Percentiles rank a stretch among this genome's conserved stretches.
These are phyloP conservation scores for Drosophila leontia DNA, from an alignment of 1,140 invertebrate species.

Conservation along the genomic window DNA sequence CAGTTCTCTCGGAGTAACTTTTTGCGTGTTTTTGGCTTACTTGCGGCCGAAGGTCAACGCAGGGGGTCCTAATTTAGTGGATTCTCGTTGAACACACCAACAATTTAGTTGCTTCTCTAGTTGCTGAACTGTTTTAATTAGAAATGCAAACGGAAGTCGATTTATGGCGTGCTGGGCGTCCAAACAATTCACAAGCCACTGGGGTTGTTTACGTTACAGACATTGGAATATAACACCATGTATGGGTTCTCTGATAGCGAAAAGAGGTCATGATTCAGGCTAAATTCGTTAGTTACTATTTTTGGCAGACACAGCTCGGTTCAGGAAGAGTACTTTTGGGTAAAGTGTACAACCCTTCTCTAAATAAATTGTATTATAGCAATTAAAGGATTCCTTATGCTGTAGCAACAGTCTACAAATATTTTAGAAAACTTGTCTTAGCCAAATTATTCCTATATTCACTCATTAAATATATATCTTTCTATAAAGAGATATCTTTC, in stretches of 20 bases:
- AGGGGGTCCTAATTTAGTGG: constrained; percentile 13
- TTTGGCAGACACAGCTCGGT: not conserved
- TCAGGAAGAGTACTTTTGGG: not conserved
- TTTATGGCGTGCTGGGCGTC: constrained; percentile 60
- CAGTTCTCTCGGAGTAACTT: constrained; percentile 12
- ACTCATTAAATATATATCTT: not conserved
- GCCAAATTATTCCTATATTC: too few relatives aligned
- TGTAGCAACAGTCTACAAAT: not conserved
- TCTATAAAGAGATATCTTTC: not conserved
- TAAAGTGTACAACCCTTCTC: too few relatives aligned
- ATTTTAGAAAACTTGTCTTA: not conserved
- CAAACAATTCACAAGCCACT: constrained; percentile 23
- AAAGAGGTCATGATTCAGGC: constrained; percentile 10
- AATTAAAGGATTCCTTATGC: not conserved
- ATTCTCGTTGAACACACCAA: constrained; percentile 8
- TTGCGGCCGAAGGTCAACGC: constrained; percentile 34
- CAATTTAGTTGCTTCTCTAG: constrained; percentile 30
- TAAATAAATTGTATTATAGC: not conserved
- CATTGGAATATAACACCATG: not conserved
- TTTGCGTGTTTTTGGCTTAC: constrained; percentile 35
- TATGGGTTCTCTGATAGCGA: constrained; percentile 3
- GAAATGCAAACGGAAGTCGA: constrained; percentile 65
- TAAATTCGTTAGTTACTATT: not conserved
- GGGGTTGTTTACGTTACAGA: constrained; percentile 7
- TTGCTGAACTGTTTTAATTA: constrained; percentile 61